phyloP scores from a whole-genome alignment of 2,888 invertebrate species.

The Eristalis pertinax region DNA sequence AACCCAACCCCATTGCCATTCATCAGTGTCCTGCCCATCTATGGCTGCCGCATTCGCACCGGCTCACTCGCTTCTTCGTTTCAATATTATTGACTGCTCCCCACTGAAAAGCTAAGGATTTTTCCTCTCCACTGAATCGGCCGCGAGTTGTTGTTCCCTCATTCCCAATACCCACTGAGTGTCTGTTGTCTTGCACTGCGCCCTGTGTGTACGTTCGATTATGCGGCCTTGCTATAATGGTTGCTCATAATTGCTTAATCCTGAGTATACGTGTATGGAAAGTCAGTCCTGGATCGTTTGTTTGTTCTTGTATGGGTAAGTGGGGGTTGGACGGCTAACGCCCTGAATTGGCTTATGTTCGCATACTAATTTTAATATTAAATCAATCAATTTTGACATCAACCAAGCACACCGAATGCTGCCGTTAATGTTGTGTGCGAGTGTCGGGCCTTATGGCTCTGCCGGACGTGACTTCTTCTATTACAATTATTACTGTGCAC shows the following conservation, averaged over 20 bases:
- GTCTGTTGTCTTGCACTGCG: background rate
- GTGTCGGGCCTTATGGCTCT: constrained; percentile 2
- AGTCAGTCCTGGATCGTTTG: no score
- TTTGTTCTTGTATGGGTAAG: no score
- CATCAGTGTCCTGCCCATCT: constrained; percentile 1
- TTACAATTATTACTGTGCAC: constrained; percentile 39
- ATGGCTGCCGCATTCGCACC: constrained; percentile 5
- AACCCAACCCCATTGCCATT: background rate
- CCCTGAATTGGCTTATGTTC: constrained; percentile 47
- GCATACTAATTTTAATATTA: constrained; percentile 68
- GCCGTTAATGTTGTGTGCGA: background rate
- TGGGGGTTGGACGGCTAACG: constrained; percentile 3
- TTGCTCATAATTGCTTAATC: constrained; percentile 67
- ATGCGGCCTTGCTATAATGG: constrained; percentile 48
- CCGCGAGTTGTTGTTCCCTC: background rate
- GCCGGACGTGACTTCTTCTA: constrained; percentile 59
- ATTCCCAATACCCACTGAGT: background rate
- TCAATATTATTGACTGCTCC: constrained; percentile 52
- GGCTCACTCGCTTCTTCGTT: constrained; percentile 51
- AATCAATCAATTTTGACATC: constrained; percentile 69
- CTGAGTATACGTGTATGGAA: background rate
- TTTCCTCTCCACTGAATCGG: constrained; percentile 26
- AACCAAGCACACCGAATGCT: constrained; percentile 31
- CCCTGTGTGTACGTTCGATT: constrained; percentile 22
- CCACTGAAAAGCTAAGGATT: constrained; percentile 41